Conservation (phyloP, 2,888 invertebrate species). For the Punctoribates punctum region DNA sequence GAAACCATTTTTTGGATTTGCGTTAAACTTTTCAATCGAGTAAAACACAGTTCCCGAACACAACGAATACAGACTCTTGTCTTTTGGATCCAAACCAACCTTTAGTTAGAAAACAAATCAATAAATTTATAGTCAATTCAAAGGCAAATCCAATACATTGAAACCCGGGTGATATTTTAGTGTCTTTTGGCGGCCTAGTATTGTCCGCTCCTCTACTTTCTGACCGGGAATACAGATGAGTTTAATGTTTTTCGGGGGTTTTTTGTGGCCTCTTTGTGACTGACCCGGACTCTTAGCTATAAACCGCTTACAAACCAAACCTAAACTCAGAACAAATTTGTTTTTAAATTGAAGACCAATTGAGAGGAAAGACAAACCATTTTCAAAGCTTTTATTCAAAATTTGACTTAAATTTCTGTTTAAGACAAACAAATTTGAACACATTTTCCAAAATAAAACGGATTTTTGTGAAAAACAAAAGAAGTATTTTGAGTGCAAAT, state of each 20-base stretch:
- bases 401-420: background rate
- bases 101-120: slow-evolving; percentile 4
- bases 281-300: slow-evolving; percentile 33
- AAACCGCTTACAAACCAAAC: background rate
- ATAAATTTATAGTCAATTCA: background rate
- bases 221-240: slow-evolving; percentile 33
- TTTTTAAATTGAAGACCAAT: no score
- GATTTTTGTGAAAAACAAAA: background rate
- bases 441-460: background rate
- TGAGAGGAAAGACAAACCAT: no score
- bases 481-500: no score
- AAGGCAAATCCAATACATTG: slow-evolving; percentile 27
- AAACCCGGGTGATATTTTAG: slow-evolving; percentile 44
- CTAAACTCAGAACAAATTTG: background rate
- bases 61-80: slow-evolving; percentile 43
- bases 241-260: background rate
- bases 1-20: slow-evolving; percentile 30
- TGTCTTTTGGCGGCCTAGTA: slow-evolving; percentile 38
- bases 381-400: background rate
- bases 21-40: slow-evolving; percentile 43
- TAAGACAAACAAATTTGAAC: background rate
- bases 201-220: slow-evolving; percentile 39
- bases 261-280: slow-evolving; percentile 31
- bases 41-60: slow-evolving; percentile 41
- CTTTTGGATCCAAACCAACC: slow-evolving; percentile 43